These are phyloP conservation scores for Diarsia rubi DNA, from an alignment of 2,888 invertebrate genomes.

Conservation along the genomic window DNA sequence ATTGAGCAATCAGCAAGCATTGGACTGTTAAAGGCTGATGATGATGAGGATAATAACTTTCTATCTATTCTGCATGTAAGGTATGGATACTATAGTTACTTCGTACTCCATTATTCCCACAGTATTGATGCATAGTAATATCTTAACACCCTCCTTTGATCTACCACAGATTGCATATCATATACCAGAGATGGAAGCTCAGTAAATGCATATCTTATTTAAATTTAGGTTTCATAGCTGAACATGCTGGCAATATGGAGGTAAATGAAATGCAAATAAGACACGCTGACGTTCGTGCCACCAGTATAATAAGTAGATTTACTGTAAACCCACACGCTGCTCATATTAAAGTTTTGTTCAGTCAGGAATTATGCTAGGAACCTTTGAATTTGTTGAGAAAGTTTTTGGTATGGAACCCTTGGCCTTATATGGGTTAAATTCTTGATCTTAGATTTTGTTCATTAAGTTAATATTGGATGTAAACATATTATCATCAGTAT, in stretches of 20 bases:
- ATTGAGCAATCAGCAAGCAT: neutral
- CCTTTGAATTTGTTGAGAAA: slow-evolving; percentile 3
- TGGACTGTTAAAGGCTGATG: neutral
- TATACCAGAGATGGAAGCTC: slow-evolving; percentile 14
- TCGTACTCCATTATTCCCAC: neutral
- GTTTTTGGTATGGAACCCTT: neutral
- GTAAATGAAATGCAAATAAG: slow-evolving; percentile 58
- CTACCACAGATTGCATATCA: slow-evolving; percentile 12
- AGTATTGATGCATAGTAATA: slow-evolving; percentile 34
- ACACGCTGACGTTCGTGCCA: slow-evolving; percentile 39
- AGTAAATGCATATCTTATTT: slow-evolving; percentile 48
- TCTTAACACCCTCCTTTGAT: slow-evolving; percentile 43
- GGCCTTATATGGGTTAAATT: neutral
- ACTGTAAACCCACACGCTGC: slow-evolving; percentile 34
- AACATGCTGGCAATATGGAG: slow-evolving; percentile 43
- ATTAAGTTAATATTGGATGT: neutral
- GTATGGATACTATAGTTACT: neutral
- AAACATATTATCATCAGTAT: neutral
- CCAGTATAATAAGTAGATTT: slow-evolving; percentile 42
- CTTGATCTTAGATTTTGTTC: neutral
- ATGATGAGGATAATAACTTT: slow-evolving; percentile 6
- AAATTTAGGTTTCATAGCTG: slow-evolving; percentile 52
- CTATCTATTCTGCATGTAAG: neutral
- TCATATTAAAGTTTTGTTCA: slow-evolving; percentile 40
- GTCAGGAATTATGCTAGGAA: slow-evolving; percentile 20